A percentile compares a stretch with the other conserved stretches of the same genome.
Conservation (phyloP, 2,888 invertebrate species). For the Drosophila hawaiiensis region DNA sequence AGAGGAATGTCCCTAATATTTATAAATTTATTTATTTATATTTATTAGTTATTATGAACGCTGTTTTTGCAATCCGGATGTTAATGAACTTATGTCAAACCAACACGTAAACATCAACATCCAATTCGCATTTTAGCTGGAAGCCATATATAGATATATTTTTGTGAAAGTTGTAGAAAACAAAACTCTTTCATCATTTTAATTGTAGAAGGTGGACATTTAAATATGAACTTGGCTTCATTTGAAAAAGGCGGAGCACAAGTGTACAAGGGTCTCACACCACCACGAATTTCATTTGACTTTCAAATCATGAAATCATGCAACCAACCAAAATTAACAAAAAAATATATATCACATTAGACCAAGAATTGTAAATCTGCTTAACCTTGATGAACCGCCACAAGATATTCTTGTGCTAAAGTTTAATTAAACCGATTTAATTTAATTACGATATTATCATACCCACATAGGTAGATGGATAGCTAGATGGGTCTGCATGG, state of each 20-base stretch:
- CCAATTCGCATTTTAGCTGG: neutral
- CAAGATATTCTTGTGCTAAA: neutral
- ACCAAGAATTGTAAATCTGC: neutral
- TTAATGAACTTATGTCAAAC: neutral
- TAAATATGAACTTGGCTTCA: neutral
- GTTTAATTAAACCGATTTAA: neutral
- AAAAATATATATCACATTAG: neutral
- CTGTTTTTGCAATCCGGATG: slow-evolving; percentile 5
- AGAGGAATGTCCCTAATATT: neutral
- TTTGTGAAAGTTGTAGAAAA: slow-evolving; percentile 1
- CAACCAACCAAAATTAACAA: neutral
- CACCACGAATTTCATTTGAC: slow-evolving; percentile 20
- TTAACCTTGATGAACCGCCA: slow-evolving; percentile 1
- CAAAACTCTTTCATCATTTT: neutral
- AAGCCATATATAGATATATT: neutral
- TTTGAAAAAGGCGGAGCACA: neutral
- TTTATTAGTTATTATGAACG: neutral
- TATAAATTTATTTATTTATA: neutral
- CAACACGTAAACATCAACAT: neutral
- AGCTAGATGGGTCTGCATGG: neutral
- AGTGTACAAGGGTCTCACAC: neutral
- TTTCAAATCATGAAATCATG: slow-evolving; percentile 15
- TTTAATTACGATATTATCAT: slow-evolving; percentile 5
- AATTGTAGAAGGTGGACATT: neutral
- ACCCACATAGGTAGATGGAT: neutral